Evolutionary conservation across 1,140 invertebrate species (phyloP), one percentile per base, ranked within the genome.

Genomic region (Lasioglossum albipes): DNA sequence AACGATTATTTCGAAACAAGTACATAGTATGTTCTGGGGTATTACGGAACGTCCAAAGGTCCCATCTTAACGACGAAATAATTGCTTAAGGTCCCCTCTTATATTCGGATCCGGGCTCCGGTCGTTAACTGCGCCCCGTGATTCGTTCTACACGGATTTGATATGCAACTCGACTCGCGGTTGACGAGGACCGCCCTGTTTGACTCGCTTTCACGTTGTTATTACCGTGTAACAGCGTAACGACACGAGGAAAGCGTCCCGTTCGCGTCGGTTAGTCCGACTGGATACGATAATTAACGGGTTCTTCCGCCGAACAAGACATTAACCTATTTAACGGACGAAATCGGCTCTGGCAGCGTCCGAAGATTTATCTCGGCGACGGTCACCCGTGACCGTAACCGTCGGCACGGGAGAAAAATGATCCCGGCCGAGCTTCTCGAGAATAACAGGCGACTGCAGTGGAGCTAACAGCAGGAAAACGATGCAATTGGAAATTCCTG

Each of bases 21-120:
- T 41, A 62, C n/a, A 59, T 27, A 72, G 2, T 13, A 41, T 9
- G 36, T 12, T 49, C 18, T 36, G 36, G 36, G 64, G n/a, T 57
- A 75, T 75, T 79, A 72, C 61, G 31, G 49, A 31, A 79, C 42
- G n/a, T 20, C n/a, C 45, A n/a, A 18, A 41, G 52, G 72, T 45
- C 18, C 57, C 83, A n/a, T 16, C 77, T 76, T 84, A 85, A 81
- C 73, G 84, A 85, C 81, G 69, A 73, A 85, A 85, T 84, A 84
- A 85, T 85, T 78, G 68, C 74, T 41, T 54, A 79, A 74, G 42
- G 2, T 10, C 13, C 74, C 73, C 68, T 59, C 78, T 82, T 54
- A 49, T 36, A 74, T 70, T 75, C 61, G 83, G 68, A 80, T 80
- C 62, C 62, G 61, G 80, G 31, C 36, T 36, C 62, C 64, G 72